Percentiles rank a stretch among this genome's conserved stretches.
Conservation (phyloP, 2,888 invertebrate genomes). For the Prosopocoilus inquinatus region DNA sequence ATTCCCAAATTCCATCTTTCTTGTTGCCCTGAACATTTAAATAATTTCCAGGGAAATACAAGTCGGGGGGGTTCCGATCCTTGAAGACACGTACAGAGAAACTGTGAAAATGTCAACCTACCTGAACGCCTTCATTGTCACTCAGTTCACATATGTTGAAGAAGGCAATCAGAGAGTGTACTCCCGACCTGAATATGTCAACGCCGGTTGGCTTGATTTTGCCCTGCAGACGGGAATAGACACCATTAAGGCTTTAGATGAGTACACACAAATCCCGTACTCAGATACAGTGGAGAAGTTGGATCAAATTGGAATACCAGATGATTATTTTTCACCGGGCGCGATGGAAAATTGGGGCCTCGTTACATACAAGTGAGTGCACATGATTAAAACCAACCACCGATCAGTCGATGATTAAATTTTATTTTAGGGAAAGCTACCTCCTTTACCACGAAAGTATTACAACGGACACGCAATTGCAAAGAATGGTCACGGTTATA, state of each 20-base stretch:
- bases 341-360: slow-evolving; percentile 97
- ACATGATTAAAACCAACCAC: slow-evolving; percentile 1
- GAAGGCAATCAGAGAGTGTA: slow-evolving; percentile 34
- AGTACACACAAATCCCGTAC: slow-evolving; percentile 58
- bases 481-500: slow-evolving; percentile 41
- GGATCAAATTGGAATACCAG: slow-evolving; percentile 79
- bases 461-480: slow-evolving; percentile 25
- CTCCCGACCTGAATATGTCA: slow-evolving; percentile 33
- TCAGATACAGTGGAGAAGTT: slow-evolving; percentile 57
- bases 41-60: slow-evolving; percentile 44
- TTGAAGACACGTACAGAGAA: slow-evolving; percentile 4
- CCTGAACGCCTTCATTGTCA: slow-evolving; percentile 75
- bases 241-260: slow-evolving; percentile 53
- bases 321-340: slow-evolving; percentile 66
- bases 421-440: slow-evolving; percentile 13
- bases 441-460: slow-evolving; percentile 11
- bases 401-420: slow-evolving; percentile 64
- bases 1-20: too few species aligned
- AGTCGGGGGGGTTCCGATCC: background rate
- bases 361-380: slow-evolving; percentile 67
- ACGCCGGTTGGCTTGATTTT: slow-evolving; percentile 43
- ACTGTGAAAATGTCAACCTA: slow-evolving; percentile 74
- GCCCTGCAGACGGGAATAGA: slow-evolving; percentile 50
- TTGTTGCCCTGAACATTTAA: too few species aligned
- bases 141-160: slow-evolving; percentile 58